Conservation (phyloP, 2,888 invertebrate species). For the Chrysopilus asiliformis region DNA sequence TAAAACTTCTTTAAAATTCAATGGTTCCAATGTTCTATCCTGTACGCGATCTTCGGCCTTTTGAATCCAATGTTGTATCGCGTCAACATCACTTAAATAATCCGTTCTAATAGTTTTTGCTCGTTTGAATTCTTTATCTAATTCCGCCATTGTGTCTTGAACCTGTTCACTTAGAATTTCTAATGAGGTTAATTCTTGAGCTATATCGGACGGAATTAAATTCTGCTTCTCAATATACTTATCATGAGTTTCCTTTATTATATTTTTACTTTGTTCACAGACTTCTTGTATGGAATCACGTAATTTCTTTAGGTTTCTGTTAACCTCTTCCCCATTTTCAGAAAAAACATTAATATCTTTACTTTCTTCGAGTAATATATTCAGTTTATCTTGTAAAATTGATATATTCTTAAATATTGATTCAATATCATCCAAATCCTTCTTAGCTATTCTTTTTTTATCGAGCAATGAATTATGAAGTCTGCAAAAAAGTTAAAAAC, state of each 20-base stretch:
- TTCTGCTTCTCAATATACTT: constrained; percentile 50
- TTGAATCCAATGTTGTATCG: constrained; percentile 70
- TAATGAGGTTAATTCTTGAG: constrained; percentile 65
- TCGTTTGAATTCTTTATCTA: constrained; percentile 74
- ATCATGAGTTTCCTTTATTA: constrained; percentile 46
- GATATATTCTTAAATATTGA: constrained; percentile 56
- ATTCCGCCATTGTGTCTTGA: constrained; percentile 71
- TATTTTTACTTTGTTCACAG: constrained; percentile 43
- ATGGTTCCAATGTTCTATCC: constrained; percentile 66
- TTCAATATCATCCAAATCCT: constrained; percentile 64
- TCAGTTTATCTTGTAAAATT: constrained; percentile 52
- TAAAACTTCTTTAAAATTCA: constrained; percentile 60
- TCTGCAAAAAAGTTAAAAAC: no score
- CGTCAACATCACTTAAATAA: constrained; percentile 65
- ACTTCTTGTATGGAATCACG: constrained; percentile 43
- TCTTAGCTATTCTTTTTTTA: constrained; percentile 58
- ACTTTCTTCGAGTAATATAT: constrained; percentile 51
- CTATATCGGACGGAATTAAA: constrained; percentile 58
- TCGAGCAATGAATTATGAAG: constrained; percentile 66
- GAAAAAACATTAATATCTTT: constrained; percentile 64
- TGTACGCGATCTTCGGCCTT: constrained; percentile 71
- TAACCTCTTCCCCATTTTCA: constrained; percentile 51
- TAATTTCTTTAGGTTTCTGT: constrained; percentile 45
- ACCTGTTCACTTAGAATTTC: constrained; percentile 71
- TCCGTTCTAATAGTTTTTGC: constrained; percentile 71